These are phyloP conservation scores for Salminus brasiliensis DNA, from an alignment of 2,113 vertebrate species.

Conservation along the genomic window DNA sequence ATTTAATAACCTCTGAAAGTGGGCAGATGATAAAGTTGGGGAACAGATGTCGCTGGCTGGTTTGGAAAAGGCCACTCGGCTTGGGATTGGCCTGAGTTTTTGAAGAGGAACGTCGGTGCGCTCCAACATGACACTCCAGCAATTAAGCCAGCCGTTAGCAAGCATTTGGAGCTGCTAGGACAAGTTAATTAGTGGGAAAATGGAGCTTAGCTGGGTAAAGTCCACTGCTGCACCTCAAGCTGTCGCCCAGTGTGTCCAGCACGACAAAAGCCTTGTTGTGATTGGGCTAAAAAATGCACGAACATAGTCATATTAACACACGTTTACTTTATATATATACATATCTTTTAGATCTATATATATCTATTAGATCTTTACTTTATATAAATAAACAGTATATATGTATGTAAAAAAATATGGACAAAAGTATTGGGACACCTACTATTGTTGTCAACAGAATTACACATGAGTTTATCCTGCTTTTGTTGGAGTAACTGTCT, in stretches of 20 bases:
- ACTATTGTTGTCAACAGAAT: too few species aligned
- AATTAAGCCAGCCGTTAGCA: conserved; percentile 76
- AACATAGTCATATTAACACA: too few species aligned
- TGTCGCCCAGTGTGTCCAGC: conserved; percentile 68
- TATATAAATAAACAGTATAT: too few species aligned
- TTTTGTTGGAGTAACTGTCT: too few species aligned
- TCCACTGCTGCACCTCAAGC: conserved; percentile 51
- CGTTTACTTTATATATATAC: too few species aligned
- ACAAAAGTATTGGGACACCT: too few species aligned
- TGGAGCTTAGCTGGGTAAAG: conserved; percentile 55
- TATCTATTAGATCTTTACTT: too few species aligned
- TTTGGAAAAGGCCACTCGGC: conserved; percentile 64
- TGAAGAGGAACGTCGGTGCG: conserved; percentile 71
- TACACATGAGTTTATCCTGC: too few species aligned
- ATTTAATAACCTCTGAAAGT: conserved; percentile 71
- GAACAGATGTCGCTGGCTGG: conserved; percentile 67
- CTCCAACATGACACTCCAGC: conserved; percentile 71
- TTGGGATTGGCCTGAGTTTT: conserved; percentile 69
- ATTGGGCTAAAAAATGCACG: conserved; percentile 66
- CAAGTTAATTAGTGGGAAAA: conserved; percentile 75
- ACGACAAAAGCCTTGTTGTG: conserved; percentile 67
- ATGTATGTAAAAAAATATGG: too few species aligned
- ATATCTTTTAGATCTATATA: too few species aligned
- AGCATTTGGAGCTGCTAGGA: conserved; percentile 71
- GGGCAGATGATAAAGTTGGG: conserved; percentile 68